Percentiles rank a stretch among this genome's conserved stretches.
Conservation (phyloP, 2,888 invertebrate genomes). For the Lasioglossum oenotherae region DNA sequence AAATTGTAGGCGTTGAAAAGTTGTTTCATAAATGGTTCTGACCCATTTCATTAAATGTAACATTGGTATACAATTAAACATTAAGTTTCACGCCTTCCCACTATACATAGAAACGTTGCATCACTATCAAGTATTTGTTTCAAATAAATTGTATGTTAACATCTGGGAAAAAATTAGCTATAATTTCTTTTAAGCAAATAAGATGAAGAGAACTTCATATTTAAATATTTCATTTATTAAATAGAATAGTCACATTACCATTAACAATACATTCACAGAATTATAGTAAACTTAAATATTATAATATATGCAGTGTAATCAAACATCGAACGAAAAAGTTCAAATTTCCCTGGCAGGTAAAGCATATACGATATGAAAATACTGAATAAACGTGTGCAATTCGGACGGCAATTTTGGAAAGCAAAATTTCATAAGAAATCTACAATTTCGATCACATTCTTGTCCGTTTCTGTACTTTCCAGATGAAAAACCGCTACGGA, state of each 20-base stretch:
- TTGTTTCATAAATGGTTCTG: no score
- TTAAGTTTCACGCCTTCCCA: no score
- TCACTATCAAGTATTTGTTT: no score
- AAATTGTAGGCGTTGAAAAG: no score
- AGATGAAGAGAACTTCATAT: not conserved
- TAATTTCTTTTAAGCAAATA: not conserved
- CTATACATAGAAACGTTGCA: no score
- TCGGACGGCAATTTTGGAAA: not conserved
- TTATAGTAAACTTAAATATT: not conserved
- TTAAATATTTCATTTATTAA: not conserved
- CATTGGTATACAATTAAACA: no score
- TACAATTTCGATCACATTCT: no score
- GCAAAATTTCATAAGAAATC: not conserved
- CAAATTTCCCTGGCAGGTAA: not conserved
- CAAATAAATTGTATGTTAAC: not conserved
- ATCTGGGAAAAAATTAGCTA: not conserved
- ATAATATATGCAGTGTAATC: not conserved
- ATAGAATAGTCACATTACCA: not conserved
- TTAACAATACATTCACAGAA: not conserved
- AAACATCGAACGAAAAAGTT: not conserved
- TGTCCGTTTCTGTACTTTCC: not conserved
- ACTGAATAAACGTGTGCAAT: not conserved
- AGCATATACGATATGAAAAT: not conserved
- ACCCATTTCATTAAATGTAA: no score
- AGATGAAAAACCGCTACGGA: conserved; percentile 14